Evolutionary conservation across 2,888 invertebrate genomes (phyloP), one percentile per base, ranked within the genome.

Genomic region (Eumacrocentrus americanus): DNA sequence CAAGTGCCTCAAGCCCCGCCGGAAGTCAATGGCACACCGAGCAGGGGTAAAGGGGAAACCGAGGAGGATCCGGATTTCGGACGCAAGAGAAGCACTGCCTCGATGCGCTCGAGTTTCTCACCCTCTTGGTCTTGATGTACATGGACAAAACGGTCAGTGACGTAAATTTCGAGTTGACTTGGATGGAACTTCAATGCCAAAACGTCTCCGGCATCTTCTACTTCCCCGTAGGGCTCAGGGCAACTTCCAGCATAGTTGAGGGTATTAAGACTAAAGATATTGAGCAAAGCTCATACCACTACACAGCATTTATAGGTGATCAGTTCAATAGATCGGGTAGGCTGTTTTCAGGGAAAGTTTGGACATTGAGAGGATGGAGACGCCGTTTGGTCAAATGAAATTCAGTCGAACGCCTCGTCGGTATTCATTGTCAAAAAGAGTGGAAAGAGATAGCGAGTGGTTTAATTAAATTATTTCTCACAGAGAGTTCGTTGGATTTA

Each of bases 1-100:
- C 42, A 58, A 58, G 58, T 18, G 29, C 20, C 47, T 48, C 35
- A 22, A 40, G 25, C 47, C 50, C 50, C 6, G 37, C n/a, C 62
- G 52, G 50, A 62, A 55, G 59, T 62, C 62, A 60, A 60, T 55
- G 46, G 58, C 37, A 14, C 46, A 44, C 56, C 44, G 38, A 46
- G 14, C 34, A 4, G 6, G 47, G 47, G 47, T 12, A 7, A 22
- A n/a, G n/a, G n/a, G n/a, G 22, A 34, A 44, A 29, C 9, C 29
- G 29, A 22, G 20, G 34, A 60, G 51, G 37, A 56, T 52, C 52
- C 56, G 55, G 56, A 23, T 51, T 50, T 51, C 44, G 44, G n/a
- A n/a, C n/a, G n/a, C n/a, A n/a, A n/a, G n/a, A n/a, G n/a, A n/a
- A n/a, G n/a, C n/a, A n/a, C n/a, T n/a, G n/a, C n/a, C n/a, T n/a